Conservation (phyloP, 2,888 invertebrate species). For the Lissonota sp. region DNA sequence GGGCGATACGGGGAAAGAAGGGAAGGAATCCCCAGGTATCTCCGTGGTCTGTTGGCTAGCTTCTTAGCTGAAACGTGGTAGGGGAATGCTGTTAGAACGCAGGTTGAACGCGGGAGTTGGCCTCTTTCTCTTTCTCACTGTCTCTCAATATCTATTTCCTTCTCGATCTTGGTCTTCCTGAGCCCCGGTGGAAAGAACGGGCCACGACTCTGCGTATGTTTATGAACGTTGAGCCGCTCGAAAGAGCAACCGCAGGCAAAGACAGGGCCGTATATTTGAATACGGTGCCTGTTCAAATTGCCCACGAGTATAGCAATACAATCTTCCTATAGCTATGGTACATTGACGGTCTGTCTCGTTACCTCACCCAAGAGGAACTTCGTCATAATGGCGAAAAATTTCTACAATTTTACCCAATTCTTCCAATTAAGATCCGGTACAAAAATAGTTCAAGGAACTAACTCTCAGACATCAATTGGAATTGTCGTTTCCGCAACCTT, state of each 20-base stretch:
- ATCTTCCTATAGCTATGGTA: neutral
- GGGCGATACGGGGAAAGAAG: conserved; percentile 23
- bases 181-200: conserved; percentile 36
- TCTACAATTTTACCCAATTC: too few relatives aligned
- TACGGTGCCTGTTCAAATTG: conserved; percentile 51
- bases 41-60: conserved; percentile 29
- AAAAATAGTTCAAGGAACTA: too few relatives aligned
- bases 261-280: conserved; percentile 60
- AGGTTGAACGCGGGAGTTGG: conserved; percentile 81
- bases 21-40: conserved; percentile 58
- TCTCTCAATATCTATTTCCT: conserved; percentile 21
- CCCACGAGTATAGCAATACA: conserved; percentile 18
- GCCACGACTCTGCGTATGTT: conserved; percentile 38
- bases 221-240: conserved; percentile 47
- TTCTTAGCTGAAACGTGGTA: conserved; percentile 25
- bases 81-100: conserved; percentile 69
- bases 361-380: too few relatives aligned
- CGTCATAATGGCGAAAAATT: too few relatives aligned
- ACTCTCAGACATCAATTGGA: too few relatives aligned
- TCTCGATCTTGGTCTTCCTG: neutral
- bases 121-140: conserved; percentile 63
- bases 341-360: too few relatives aligned
- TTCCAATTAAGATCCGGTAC: too few relatives aligned
- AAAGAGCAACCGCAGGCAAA: conserved; percentile 39
- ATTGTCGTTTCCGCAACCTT: too few relatives aligned